Evolutionary conservation across 2,113 vertebrate species (phyloP).

Genomic region (Peromyscus californicus): DNA sequence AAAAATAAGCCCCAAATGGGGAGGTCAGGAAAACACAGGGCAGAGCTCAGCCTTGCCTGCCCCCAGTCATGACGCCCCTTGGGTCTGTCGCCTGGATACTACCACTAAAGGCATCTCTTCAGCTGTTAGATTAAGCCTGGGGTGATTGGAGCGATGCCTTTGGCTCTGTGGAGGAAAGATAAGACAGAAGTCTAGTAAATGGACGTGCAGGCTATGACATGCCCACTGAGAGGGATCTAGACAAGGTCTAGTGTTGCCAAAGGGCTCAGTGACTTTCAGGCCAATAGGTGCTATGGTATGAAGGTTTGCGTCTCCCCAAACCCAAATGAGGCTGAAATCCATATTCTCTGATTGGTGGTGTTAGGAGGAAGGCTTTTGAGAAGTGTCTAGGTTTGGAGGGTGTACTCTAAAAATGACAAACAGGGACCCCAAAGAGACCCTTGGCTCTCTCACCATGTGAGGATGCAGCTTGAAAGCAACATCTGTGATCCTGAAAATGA

Average conservation of each 20-base stretch:
- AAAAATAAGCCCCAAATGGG: neutral
- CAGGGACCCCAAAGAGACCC: too few relatives aligned
- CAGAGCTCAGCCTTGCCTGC: neutral
- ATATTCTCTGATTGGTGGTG: neutral
- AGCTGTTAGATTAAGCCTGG: neutral
- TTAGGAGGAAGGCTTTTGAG: neutral
- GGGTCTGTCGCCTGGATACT: neutral
- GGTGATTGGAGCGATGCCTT: neutral
- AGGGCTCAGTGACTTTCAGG: rapidly evolving
- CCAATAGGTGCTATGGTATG: neutral
- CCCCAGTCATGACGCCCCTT: rapidly evolving
- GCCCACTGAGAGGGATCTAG: too few relatives aligned
- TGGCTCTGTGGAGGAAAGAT: neutral
- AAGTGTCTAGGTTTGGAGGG: neutral
- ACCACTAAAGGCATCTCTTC: neutral
- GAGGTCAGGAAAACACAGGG: neutral
- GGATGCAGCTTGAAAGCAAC: rapidly evolving
- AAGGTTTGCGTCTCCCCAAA: too few relatives aligned
- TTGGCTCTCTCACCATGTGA: rapidly evolving
- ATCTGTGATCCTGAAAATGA: neutral
- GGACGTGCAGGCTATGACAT: rapidly evolving
- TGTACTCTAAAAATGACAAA: rapidly evolving
- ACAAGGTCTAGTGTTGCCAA: neutral
- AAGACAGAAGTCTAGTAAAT: neutral
- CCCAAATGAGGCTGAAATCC: neutral